These are phyloP conservation scores for Xenopus petersii DNA, from an alignment of 2,797 vertebrate genomes.

Conservation along the genomic window DNA sequence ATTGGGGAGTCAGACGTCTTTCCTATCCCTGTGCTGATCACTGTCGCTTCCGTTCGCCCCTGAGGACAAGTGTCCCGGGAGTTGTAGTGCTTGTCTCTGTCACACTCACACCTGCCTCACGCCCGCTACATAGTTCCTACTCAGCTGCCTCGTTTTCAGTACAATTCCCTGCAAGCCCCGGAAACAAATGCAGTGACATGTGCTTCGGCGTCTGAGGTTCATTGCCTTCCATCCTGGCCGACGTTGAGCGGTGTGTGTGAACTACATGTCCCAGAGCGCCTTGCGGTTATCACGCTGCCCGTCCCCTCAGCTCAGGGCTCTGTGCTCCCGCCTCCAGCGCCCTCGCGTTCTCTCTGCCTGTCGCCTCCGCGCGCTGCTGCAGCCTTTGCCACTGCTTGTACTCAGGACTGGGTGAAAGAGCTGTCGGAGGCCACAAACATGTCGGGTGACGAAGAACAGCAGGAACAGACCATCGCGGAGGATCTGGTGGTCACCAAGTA, in stretches of 20 bases:
- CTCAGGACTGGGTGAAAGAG: constrained; percentile 31
- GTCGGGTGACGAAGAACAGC: constrained; percentile 91
- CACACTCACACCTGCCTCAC: too few species aligned
- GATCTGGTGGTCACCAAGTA: constrained; percentile 96
- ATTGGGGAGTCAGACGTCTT: too few species aligned
- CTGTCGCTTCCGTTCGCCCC: too few species aligned
- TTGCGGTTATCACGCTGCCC: constrained; percentile 18
- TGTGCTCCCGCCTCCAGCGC: constrained; percentile 40
- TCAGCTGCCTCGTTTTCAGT: constrained; percentile 9
- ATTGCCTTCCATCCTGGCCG: rapidly evolving
- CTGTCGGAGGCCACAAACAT: constrained; percentile 66
- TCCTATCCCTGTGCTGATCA: too few species aligned
- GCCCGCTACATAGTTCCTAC: too few species aligned
- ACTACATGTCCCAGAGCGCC: constrained; percentile 36
- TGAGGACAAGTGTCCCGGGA: too few species aligned
- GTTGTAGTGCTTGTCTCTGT: too few species aligned
- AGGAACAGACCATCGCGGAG: constrained; percentile 92
- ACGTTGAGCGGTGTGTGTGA: neutral
- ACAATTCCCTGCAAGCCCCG: constrained; percentile 54
- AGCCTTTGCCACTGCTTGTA: constrained; percentile 23
- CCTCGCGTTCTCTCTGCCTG: constrained; percentile 43
- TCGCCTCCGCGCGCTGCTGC: constrained; percentile 18
- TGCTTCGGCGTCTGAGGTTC: constrained; percentile 40
- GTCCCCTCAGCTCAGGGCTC: constrained; percentile 21
- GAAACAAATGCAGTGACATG: constrained; percentile 29